Evolutionary conservation across 2,113 vertebrate genomes (phyloP).

Genomic region (Ictalurus furcatus): DNA sequence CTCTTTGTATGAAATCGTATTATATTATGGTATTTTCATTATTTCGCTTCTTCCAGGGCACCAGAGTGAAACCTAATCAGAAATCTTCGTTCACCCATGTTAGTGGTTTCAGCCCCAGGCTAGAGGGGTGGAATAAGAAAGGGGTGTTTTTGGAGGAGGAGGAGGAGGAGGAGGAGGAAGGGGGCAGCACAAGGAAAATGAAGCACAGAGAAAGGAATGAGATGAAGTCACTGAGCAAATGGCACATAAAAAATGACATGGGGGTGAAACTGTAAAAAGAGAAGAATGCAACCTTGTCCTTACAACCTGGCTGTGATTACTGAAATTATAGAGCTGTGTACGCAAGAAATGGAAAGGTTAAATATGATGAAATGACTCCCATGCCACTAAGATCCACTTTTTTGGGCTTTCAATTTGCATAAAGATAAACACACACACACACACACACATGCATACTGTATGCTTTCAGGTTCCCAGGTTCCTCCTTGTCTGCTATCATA

Average conservation of each 20-base stretch:
- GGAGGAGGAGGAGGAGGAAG: not conserved
- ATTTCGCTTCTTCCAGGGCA: constrained; percentile 29
- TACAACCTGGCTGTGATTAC: not conserved
- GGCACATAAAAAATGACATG: constrained; percentile 31
- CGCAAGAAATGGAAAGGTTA: not conserved
- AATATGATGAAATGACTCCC: constrained; percentile 19
- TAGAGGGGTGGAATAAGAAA: constrained; percentile 1
- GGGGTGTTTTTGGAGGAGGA: constrained; percentile 5
- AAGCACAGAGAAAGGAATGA: constrained; percentile 32
- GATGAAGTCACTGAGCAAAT: constrained; percentile 1
- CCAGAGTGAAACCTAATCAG: constrained; percentile 48
- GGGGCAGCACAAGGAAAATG: not conserved
- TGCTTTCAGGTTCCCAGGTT: not conserved
- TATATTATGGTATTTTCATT: constrained; percentile 50
- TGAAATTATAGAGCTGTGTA: not conserved
- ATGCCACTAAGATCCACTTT: not conserved
- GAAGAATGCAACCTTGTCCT: not conserved
- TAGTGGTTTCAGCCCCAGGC: constrained; percentile 23
- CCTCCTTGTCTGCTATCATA: not conserved
- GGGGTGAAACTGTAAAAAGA: constrained; percentile 14
- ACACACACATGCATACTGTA: not conserved
- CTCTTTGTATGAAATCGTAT: constrained; percentile 43
- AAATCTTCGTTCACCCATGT: constrained; percentile 38
- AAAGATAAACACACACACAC: not conserved
- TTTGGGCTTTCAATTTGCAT: not conserved